phyloP scores from a whole-genome alignment of 2,797 vertebrate genomes.

The Sebastes cheni region DNA sequence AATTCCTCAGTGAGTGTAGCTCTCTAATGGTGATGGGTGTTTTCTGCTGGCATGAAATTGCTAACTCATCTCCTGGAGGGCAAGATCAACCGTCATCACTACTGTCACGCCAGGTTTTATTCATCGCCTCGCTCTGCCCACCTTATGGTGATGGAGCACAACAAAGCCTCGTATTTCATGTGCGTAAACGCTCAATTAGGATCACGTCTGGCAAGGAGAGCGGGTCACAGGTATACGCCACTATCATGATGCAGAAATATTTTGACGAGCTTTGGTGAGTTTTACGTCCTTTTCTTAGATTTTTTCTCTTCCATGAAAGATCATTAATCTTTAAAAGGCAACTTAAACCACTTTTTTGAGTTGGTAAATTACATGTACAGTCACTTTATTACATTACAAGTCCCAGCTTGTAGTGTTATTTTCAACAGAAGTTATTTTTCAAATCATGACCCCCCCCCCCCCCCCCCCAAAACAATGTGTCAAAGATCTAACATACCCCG shows the following conservation, averaged over 20 bases:
- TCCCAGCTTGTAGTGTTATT: too few relatives aligned
- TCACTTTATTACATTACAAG: background rate
- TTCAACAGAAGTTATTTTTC: too few relatives aligned
- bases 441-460: too few relatives aligned
- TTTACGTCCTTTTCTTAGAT: background rate
- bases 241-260: constrained; percentile 1
- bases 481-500: too few relatives aligned
- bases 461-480: too few relatives aligned
- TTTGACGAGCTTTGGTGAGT: background rate
- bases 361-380: background rate
- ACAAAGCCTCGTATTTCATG: constrained; percentile 60
- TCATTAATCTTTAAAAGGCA: background rate
- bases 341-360: background rate
- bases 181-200: constrained; percentile 61
- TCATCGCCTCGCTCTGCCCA: constrained; percentile 61
- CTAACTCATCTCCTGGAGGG: constrained; percentile 72
- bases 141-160: constrained; percentile 61
- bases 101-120: constrained; percentile 70
- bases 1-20: constrained; percentile 65
- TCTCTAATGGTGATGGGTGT: constrained; percentile 74
- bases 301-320: background rate
- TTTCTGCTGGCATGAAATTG: constrained; percentile 71
- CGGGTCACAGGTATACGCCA: constrained; percentile 12
- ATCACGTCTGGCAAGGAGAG: constrained; percentile 53
- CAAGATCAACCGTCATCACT: constrained; percentile 72